phyloP scores from a whole-genome alignment of 2,797 vertebrate genomes.

The Podargus strigoides region DNA sequence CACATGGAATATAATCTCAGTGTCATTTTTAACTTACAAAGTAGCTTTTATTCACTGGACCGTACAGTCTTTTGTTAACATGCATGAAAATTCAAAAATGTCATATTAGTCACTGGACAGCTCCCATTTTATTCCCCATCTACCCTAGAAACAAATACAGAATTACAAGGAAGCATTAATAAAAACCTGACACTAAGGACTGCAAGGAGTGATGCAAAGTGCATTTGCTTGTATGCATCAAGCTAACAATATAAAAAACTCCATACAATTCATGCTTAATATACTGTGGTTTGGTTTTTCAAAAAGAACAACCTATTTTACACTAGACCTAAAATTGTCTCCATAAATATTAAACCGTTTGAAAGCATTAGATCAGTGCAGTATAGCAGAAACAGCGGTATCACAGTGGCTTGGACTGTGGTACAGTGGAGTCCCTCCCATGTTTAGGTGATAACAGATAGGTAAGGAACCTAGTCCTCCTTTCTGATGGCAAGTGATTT shows the following conservation, averaged over 20 bases:
- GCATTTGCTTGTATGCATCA: not conserved
- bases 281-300: not conserved
- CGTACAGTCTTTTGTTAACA: not conserved
- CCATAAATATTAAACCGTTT: constrained; percentile 1
- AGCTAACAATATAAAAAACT: not conserved
- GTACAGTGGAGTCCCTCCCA: not conserved
- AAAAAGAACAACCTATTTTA: not conserved
- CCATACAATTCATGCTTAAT: not conserved
- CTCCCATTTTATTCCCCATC: not conserved
- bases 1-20: not conserved
- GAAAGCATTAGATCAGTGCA: not conserved
- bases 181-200: not conserved
- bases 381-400: not conserved
- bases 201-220: not conserved
- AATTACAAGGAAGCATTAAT: constrained; percentile 21
- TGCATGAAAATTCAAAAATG: not conserved
- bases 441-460: not conserved
- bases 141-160: not conserved
- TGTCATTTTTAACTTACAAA: not conserved
- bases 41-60: not conserved
- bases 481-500: not conserved
- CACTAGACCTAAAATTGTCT: not conserved
- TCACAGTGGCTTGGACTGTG: not conserved
- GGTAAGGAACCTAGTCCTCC: not conserved
- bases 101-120: not conserved